A percentile compares a stretch with the other conserved stretches of the same genome.
Evolutionary conservation across 2,113 vertebrate genomes (phyloP).

Genomic region (Anguilla japonica): DNA sequence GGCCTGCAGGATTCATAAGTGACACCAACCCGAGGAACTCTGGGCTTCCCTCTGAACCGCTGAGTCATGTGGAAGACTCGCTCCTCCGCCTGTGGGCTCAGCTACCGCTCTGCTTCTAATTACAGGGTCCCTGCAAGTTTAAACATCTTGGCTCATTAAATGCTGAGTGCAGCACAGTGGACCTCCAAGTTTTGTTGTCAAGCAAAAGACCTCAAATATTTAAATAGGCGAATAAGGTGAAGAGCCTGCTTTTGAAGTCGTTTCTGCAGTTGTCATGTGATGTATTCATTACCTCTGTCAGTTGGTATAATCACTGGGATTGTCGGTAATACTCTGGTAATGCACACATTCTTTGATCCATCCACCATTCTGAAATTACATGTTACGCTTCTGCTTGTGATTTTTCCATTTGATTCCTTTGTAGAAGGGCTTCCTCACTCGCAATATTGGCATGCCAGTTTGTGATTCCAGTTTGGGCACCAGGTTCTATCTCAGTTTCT

Average conservation of each 20-base stretch:
- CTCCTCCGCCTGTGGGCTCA: background rate
- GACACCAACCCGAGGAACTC: background rate
- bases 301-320: background rate
- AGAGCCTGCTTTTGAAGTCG: background rate
- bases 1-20: background rate
- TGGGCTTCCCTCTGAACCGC: background rate
- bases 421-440: background rate
- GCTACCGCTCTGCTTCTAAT: constrained; percentile 9
- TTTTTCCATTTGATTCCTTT: background rate
- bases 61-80: constrained; percentile 13
- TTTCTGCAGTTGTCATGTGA: background rate
- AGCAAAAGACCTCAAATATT: background rate
- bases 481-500: no score
- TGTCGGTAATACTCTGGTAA: background rate
- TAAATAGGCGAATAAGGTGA: background rate
- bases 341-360: background rate
- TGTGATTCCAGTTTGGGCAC: no score
- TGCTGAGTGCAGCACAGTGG: background rate
- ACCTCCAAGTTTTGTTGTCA: background rate
- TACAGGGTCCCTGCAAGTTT: constrained; percentile 15
- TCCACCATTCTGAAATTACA: background rate
- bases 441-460: background rate
- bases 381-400: background rate
- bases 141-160: constrained; percentile 4
- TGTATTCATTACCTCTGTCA: background rate